Evolutionary conservation across 2,113 vertebrate species (phyloP).

Genomic region (Myotis lucifugus): DNA sequence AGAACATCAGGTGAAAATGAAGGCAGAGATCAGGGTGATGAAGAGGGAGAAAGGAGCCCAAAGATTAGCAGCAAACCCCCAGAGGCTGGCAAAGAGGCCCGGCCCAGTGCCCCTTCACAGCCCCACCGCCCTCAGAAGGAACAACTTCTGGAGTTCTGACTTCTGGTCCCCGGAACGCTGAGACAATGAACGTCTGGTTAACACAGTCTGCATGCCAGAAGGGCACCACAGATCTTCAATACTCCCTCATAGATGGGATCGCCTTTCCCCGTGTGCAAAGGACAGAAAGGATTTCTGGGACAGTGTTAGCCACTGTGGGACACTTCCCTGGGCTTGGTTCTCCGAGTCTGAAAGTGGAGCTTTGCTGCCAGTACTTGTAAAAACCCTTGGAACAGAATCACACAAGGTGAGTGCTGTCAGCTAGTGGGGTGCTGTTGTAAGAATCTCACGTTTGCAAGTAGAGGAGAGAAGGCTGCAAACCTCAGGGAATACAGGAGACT

Average conservation of each 20-base stretch:
- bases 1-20: background rate
- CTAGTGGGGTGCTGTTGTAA: background rate
- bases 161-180: background rate
- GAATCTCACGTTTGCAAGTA: background rate
- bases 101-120: background rate
- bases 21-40: background rate
- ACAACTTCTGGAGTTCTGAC: background rate
- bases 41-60: background rate
- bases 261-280: background rate
- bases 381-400: background rate
- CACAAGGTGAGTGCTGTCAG: too few relatives aligned
- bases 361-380: background rate
- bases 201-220: background rate
- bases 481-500: background rate
- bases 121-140: background rate
- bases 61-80: background rate
- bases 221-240: background rate
- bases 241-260: background rate
- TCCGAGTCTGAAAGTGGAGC: background rate
- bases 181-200: background rate
- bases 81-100: background rate
- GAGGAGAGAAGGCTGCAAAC: background rate
- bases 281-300: background rate
- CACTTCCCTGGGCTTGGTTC: background rate
- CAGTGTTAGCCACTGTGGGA: background rate